Conservation (phyloP, 2,113 vertebrate species). For the Eolophus roseicapilla region DNA sequence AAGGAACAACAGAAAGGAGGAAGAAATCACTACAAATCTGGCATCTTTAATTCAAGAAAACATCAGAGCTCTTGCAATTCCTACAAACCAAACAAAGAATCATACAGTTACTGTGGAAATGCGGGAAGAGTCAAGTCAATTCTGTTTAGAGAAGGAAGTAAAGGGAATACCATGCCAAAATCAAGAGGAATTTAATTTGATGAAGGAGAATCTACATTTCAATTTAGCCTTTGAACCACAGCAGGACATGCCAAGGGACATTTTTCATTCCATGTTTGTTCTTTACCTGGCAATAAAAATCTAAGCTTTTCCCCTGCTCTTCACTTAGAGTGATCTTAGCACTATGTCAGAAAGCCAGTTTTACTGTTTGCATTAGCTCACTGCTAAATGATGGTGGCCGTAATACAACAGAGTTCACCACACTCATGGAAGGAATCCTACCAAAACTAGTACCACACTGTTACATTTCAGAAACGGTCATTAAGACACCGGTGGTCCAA, state of each 20-base stretch:
- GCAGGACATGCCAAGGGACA: not conserved
- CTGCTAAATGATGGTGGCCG: not conserved
- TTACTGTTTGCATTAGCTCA: not conserved
- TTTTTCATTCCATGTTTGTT: not conserved
- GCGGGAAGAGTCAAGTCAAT: not conserved
- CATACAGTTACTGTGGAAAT: not conserved
- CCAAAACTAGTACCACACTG: not conserved
- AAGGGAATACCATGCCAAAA: not conserved
- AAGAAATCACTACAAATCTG: not conserved
- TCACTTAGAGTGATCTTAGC: not conserved
- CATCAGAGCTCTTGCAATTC: not conserved
- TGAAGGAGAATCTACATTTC: not conserved
- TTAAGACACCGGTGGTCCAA: not conserved
- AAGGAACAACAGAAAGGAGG: not conserved
- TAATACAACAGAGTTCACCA: not conserved
- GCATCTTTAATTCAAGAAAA: not conserved
- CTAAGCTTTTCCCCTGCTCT: not conserved
- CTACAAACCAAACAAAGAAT: slow-evolving; percentile 14
- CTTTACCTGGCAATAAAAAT: not conserved
- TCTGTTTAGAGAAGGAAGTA: not conserved
- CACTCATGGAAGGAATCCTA: not conserved
- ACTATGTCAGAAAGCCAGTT: not conserved
- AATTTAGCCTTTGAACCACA: not conserved
- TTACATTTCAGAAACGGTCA: not conserved
- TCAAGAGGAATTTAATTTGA: not conserved